Conservation (phyloP, 1,140 invertebrate species). For the Zophobas atratus region DNA sequence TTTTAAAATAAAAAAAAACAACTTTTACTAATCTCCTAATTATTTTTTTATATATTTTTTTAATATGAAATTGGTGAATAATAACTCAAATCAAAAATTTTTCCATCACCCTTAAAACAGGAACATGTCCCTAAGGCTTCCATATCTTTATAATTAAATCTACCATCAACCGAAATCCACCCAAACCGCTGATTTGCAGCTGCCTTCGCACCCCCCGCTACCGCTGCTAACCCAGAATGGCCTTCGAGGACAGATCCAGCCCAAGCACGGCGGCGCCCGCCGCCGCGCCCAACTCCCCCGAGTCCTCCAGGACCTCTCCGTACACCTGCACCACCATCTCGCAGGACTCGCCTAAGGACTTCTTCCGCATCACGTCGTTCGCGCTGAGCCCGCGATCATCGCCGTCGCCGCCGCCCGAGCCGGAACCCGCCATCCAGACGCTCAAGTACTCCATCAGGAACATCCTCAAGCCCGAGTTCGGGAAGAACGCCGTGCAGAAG, state of each 20-base stretch:
- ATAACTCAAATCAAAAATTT: too few species aligned
- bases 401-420: constrained; percentile 56
- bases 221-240: constrained; percentile 57
- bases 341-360: constrained; percentile 58
- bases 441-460: constrained; percentile 67
- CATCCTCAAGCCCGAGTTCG: constrained; percentile 66
- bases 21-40: too few species aligned
- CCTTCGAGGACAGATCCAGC: constrained; percentile 66
- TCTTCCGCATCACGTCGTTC: constrained; percentile 65
- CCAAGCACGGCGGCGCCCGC: constrained; percentile 60
- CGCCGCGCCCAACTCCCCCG: constrained; percentile 63
- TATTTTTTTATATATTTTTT: too few species aligned
- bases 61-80: too few species aligned
- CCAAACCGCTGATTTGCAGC: not conserved
- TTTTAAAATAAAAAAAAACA: too few species aligned
- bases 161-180: too few species aligned
- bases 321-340: constrained; percentile 65
- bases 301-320: constrained; percentile 64
- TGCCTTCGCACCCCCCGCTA: not conserved
- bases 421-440: constrained; percentile 63
- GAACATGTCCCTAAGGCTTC: too few species aligned
- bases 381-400: constrained; percentile 62
- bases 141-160: too few species aligned
- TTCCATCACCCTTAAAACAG: too few species aligned
- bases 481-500: constrained; percentile 62